Evolutionary conservation across 1,140 invertebrate genomes (phyloP).

Genomic region (Euschistus heros): DNA sequence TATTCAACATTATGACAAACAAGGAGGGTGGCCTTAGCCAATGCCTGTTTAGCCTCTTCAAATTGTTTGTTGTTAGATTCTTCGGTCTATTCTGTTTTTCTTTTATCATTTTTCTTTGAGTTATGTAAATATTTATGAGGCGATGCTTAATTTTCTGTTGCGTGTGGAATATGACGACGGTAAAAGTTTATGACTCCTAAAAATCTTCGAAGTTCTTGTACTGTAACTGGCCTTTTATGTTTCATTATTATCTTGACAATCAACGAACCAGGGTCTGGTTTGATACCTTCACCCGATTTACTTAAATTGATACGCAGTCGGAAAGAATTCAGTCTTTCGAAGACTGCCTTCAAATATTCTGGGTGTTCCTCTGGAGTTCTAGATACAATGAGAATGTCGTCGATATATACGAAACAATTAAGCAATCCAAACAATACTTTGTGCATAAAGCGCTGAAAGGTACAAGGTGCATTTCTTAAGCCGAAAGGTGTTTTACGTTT

Average conservation of each 20-base stretch:
- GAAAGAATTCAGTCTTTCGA: constrained; percentile 32
- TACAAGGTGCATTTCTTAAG: too few species aligned
- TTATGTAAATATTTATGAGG: not conserved
- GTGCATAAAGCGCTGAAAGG: too few species aligned
- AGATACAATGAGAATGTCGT: constrained; percentile 22
- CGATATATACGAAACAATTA: constrained; percentile 21
- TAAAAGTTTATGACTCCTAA: constrained; percentile 20
- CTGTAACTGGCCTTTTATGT: constrained; percentile 3
- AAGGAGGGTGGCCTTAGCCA: not conserved
- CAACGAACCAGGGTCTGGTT: constrained; percentile 13
- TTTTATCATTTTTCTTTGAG: constrained; percentile 10
- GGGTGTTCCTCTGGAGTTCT: constrained; percentile 32
- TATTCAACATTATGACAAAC: not conserved
- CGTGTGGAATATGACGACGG: not conserved
- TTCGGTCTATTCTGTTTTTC: not conserved
- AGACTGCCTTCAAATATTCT: constrained; percentile 33
- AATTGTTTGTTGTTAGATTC: not conserved
- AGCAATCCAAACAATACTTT: too few species aligned
- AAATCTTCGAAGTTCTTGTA: constrained; percentile 6
- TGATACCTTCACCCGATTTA: constrained; percentile 28
- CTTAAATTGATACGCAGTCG: constrained; percentile 26
- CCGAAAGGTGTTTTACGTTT: not conserved
- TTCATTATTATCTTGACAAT: constrained; percentile 2
- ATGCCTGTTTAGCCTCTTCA: not conserved
- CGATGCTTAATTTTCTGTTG: not conserved